A percentile compares a stretch with the other conserved stretches of the same genome.
Conservation (phyloP, 1,140 invertebrate genomes). For the Notospermus geniculatus region DNA sequence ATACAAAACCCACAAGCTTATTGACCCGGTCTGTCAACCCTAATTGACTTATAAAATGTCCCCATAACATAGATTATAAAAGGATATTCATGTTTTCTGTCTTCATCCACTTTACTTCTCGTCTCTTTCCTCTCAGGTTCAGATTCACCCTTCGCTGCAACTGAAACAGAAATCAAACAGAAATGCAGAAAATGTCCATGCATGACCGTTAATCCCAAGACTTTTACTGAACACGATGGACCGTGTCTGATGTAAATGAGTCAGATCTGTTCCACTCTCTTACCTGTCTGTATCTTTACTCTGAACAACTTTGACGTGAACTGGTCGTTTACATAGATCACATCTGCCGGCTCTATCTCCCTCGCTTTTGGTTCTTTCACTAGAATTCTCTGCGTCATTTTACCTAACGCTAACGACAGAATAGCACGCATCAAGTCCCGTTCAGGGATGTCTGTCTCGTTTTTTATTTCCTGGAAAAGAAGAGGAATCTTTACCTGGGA, state of each 20-base stretch:
- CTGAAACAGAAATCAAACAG: conserved; percentile 74
- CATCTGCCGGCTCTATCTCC: conserved; percentile 90
- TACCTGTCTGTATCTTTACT: conserved; percentile 67
- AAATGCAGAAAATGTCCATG: too few relatives aligned
- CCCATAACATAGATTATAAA: conserved; percentile 32
- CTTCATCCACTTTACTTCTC: conserved; percentile 96
- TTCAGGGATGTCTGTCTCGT: conserved; percentile 97
- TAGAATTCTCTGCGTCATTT: conserved; percentile 83
- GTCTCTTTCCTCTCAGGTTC: conserved; percentile 98
- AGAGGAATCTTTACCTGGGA: too few relatives aligned
- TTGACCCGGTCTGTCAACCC: too few relatives aligned
- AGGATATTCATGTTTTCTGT: conserved; percentile 90
- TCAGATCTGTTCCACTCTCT: conserved; percentile 19
- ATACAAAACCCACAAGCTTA: too few relatives aligned
- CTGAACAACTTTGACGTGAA: conserved; percentile 97
- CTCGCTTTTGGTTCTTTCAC: conserved; percentile 93
- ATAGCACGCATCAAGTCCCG: conserved; percentile 91
- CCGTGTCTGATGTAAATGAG: too few relatives aligned
- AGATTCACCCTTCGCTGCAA: conserved; percentile 95
- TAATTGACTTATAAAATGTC: too few relatives aligned
- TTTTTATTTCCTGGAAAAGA: conserved; percentile 79
- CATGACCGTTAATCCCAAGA: too few relatives aligned
- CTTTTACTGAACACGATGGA: too few relatives aligned
- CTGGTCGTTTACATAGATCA: conserved; percentile 95
- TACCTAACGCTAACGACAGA: conserved; percentile 96